These are phyloP conservation scores for Ephialtes manifestator DNA, from an alignment of 2,888 invertebrate genomes.

Conservation along the genomic window DNA sequence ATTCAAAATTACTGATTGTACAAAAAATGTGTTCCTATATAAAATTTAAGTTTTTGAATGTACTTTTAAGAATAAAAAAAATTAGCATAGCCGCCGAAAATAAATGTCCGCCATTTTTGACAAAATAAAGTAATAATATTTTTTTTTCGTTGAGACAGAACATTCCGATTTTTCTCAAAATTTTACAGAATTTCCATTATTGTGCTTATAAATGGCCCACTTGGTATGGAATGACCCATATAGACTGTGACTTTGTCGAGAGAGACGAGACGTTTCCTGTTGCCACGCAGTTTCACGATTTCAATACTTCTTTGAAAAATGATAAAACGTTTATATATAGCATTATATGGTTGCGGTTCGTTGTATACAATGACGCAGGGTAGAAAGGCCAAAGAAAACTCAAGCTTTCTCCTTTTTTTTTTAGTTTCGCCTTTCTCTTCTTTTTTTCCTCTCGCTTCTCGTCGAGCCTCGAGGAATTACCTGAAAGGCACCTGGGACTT, in stretches of 20 bases:
- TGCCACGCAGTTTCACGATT: not conserved
- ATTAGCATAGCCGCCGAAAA: no score
- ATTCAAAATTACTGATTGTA: no score
- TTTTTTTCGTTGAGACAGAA: no score
- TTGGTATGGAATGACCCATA: no score
- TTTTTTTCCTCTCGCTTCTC: constrained; percentile 37
- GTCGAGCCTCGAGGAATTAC: constrained; percentile 64
- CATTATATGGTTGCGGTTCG: constrained; percentile 23
- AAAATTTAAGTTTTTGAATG: no score
- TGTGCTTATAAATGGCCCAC: no score
- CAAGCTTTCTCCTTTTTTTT: not conserved
- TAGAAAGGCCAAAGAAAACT: constrained; percentile 3
- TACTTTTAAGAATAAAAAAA: no score
- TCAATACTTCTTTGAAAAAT: constrained; percentile 32
- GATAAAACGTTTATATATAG: constrained; percentile 19
- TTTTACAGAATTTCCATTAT: no score
- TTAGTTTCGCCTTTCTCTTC: constrained; percentile 20
- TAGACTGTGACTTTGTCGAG: not conserved
- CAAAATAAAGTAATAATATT: no score
- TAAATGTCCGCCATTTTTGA: no score
- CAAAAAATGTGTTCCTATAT: no score
- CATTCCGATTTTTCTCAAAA: no score
- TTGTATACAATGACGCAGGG: constrained; percentile 3
- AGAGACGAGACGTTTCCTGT: not conserved
- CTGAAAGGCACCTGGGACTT: constrained; percentile 69